Percentiles rank a stretch among this genome's conserved stretches.
Evolutionary conservation across 2,797 vertebrate genomes (phyloP).

Genomic region (Urocyon cinereoargenteus): DNA sequence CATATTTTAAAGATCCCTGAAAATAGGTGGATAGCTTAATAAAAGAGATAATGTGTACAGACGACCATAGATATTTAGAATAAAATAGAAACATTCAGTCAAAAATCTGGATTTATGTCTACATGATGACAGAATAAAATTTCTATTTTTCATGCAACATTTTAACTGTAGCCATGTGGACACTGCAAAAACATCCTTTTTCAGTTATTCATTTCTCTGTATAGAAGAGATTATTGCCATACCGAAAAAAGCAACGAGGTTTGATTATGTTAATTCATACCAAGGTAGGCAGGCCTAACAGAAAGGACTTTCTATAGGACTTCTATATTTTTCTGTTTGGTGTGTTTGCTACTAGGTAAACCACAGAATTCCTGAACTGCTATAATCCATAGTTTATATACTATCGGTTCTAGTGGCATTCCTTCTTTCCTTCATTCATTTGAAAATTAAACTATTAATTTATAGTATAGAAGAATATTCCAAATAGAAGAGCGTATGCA

Average conservation of each 20-base stretch:
- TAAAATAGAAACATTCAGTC: slow-evolving; percentile 34
- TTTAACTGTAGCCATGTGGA: not conserved
- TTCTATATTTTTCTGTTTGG: slow-evolving; percentile 27
- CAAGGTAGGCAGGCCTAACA: not conserved
- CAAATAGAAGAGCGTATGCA: not conserved
- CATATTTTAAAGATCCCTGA: slow-evolving; percentile 29
- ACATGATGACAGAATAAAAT: not conserved
- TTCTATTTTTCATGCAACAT: not conserved
- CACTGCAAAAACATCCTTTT: not conserved
- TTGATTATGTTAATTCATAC: slow-evolving; percentile 32
- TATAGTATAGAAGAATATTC: not conserved
- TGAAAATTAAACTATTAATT: not conserved
- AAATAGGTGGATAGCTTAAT: slow-evolving; percentile 12
- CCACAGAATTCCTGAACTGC: slow-evolving; percentile 25
- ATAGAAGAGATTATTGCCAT: not conserved
- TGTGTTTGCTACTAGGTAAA: slow-evolving; percentile 7
- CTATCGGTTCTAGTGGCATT: not conserved
- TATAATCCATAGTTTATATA: not conserved
- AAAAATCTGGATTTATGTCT: slow-evolving; percentile 27
- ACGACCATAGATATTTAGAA: slow-evolving; percentile 26
- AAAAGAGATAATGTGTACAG: not conserved
- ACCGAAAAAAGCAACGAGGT: not conserved
- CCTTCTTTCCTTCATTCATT: not conserved
- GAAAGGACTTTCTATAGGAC: not conserved
- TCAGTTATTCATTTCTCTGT: slow-evolving; percentile 4